A percentile compares a stretch with the other conserved stretches of the same genome.
phyloP scores from a whole-genome alignment of 1,140 invertebrate genomes.

The Oncopodura yosiiana region DNA sequence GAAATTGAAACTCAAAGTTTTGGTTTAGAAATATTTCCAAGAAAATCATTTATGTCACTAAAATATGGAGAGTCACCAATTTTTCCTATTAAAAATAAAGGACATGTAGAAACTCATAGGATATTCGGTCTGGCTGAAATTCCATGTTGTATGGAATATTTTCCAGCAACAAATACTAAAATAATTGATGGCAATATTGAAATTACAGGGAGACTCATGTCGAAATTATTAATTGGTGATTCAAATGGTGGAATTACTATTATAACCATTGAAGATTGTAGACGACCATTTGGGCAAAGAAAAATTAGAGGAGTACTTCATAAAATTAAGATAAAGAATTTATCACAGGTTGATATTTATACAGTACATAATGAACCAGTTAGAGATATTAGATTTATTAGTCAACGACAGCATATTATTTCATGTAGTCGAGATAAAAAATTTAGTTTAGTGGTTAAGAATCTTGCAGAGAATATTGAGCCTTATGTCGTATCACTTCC shows the following conservation, averaged over 20 bases:
- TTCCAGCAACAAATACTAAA: neutral
- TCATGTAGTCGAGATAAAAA: constrained; percentile 25
- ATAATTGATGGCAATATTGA: constrained; percentile 5
- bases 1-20: constrained; percentile 26
- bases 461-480: constrained; percentile 13
- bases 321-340: constrained; percentile 9
- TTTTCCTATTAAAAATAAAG: constrained; percentile 17
- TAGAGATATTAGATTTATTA: constrained; percentile 19
- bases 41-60: constrained; percentile 15
- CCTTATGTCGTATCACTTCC: constrained; percentile 23
- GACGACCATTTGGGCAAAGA: constrained; percentile 10
- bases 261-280: constrained; percentile 20
- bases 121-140: constrained; percentile 21
- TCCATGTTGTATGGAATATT: constrained; percentile 24
- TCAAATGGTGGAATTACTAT: constrained; percentile 23
- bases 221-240: constrained; percentile 25
- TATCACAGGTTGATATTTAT: constrained; percentile 11
- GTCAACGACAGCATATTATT: constrained; percentile 20
- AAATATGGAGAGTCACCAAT: constrained; percentile 6
- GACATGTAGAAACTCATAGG: constrained; percentile 31
- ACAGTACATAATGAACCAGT: constrained; percentile 21
- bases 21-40: constrained; percentile 28
- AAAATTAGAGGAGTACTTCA: constrained; percentile 26
- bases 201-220: neutral
- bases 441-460: constrained; percentile 27